A percentile compares a stretch with the other conserved stretches of the same genome.
Conservation (phyloP, 1,140 invertebrate genomes). For the Achroia grisella region DNA sequence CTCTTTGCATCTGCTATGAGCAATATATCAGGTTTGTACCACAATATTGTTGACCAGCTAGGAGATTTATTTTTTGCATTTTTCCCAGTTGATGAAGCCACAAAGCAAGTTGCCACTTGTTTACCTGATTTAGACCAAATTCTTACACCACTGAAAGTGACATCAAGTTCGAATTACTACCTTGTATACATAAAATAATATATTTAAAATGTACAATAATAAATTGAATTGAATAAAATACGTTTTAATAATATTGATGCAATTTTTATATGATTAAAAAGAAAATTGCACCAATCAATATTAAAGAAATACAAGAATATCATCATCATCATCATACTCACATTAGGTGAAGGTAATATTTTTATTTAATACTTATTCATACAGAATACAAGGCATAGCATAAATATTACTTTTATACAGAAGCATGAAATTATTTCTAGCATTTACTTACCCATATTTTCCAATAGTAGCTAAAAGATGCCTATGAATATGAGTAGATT, state of each 20-base stretch:
- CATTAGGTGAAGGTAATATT: too few relatives aligned
- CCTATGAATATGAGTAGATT: conserved; percentile 41
- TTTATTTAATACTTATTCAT: too few relatives aligned
- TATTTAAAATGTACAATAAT: too few relatives aligned
- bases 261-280: too few relatives aligned
- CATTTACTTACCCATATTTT: conserved; percentile 44
- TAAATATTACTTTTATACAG: background rate
- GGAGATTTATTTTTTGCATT: conserved; percentile 16
- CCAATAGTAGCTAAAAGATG: conserved; percentile 53
- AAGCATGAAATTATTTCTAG: background rate
- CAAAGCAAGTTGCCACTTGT: conserved; percentile 29
- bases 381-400: too few relatives aligned
- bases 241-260: too few relatives aligned
- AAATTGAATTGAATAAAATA: too few relatives aligned
- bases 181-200: too few relatives aligned
- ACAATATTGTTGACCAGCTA: conserved; percentile 29
- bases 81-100: conserved; percentile 15
- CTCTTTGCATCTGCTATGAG: conserved; percentile 47
- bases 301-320: too few relatives aligned
- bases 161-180: too few relatives aligned
- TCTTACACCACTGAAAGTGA: conserved; percentile 32
- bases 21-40: conserved; percentile 43
- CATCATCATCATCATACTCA: too few relatives aligned
- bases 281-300: too few relatives aligned
- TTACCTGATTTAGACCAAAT: conserved; percentile 56